Percentiles rank a stretch among this genome's conserved stretches.
Conservation (phyloP, 2,113 vertebrate species). For the Dicentrarchus labrax region DNA sequence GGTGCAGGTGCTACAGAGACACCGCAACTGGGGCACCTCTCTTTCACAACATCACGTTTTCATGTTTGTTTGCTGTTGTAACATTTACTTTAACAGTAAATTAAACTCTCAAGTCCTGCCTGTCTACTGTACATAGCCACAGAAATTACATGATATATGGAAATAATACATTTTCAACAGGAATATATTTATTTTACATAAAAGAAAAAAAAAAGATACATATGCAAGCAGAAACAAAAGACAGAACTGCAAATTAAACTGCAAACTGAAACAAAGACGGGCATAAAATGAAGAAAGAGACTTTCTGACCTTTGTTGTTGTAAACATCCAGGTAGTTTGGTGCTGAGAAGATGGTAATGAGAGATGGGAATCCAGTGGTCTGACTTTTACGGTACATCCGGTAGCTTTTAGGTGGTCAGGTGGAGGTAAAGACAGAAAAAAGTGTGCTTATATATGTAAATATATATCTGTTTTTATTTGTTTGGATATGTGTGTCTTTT, state of each 20-base stretch:
- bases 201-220: neutral
- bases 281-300: neutral
- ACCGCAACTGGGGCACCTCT: neutral
- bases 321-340: conserved; percentile 91
- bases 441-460: conserved; percentile 16
- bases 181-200: neutral
- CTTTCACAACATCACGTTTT: conserved; percentile 2
- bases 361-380: conserved; percentile 88
- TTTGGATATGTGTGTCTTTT: conserved; percentile 1
- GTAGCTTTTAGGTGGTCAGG: conserved; percentile 74
- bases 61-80: neutral
- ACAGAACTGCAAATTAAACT: neutral
- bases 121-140: neutral
- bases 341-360: conserved; percentile 89
- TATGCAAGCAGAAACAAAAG: no score
- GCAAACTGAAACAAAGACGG: neutral
- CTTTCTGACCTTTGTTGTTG: conserved; percentile 88
- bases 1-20: neutral
- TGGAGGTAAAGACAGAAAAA: conserved; percentile 30
- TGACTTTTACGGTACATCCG: conserved; percentile 90
- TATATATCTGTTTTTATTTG: conserved; percentile 1
- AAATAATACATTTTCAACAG: neutral
- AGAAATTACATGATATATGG: neutral
- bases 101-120: neutral
- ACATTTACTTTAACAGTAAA: neutral